These are phyloP conservation scores for Drosophila trichaetosa DNA, from an alignment of 2,888 invertebrate genomes.

Conservation along the genomic window DNA sequence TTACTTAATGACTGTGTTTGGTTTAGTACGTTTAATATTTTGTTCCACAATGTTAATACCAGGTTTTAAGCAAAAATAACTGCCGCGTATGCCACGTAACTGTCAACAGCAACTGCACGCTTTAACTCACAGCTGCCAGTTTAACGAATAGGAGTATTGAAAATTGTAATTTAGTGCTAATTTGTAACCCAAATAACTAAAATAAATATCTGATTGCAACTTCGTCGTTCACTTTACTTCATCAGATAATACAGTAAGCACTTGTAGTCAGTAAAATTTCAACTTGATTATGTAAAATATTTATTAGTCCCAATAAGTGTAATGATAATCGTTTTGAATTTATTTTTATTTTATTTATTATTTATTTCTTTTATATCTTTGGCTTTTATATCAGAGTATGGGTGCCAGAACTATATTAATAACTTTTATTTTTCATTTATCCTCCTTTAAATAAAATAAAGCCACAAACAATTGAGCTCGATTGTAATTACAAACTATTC, in stretches of 20 bases:
- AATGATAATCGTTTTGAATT: background rate
- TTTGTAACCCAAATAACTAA: slow-evolving; percentile 24
- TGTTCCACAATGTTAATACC: background rate
- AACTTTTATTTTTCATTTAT: background rate
- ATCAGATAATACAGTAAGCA: background rate
- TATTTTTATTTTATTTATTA: too few species aligned
- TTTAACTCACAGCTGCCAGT: background rate
- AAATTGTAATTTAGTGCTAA: slow-evolving; percentile 34
- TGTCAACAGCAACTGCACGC: slow-evolving; percentile 3
- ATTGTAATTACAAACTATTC: slow-evolving; percentile 7
- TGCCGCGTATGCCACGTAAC: background rate
- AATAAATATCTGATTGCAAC: background rate
- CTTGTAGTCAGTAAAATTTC: background rate
- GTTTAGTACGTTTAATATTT: background rate
- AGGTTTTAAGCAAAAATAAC: slow-evolving; percentile 5
- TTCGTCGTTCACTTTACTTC: background rate
- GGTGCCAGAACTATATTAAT: background rate
- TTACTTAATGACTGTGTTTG: slow-evolving; percentile 2
- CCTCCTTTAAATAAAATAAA: background rate
- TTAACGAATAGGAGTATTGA: background rate
- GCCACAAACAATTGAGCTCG: background rate
- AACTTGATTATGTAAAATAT: background rate
- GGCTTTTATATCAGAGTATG: background rate
- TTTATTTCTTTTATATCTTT: background rate
- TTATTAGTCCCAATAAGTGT: background rate